Conservation (phyloP, 2,113 vertebrate species). For the Pongo abelii region DNA sequence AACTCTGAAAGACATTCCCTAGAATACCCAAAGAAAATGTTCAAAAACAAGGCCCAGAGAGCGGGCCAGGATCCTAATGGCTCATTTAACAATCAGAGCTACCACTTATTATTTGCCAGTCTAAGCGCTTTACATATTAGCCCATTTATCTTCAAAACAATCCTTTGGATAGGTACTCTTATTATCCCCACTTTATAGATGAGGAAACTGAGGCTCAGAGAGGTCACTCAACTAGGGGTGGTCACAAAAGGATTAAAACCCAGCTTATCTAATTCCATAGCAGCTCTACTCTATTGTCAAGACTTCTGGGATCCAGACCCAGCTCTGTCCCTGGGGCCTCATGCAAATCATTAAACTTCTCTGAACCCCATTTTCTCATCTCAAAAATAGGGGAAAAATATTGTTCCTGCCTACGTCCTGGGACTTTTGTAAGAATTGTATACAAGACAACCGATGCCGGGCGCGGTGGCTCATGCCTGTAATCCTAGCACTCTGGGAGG, state of each 20-base stretch:
- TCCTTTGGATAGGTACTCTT: neutral
- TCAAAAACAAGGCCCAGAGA: neutral
- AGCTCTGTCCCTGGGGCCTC: neutral
- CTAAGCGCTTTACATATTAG: neutral
- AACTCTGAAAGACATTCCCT: neutral
- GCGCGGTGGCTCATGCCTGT: no score
- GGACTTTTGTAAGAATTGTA: neutral
- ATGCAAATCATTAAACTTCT: neutral
- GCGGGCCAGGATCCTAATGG: neutral
- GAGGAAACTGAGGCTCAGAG: neutral
- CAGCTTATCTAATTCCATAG: neutral
- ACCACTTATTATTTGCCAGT: neutral
- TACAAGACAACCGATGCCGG: no score
- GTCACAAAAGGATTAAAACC: neutral
- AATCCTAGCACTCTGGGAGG: no score
- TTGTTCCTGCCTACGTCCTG: neutral
- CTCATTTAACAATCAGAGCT: neutral
- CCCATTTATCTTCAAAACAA: neutral
- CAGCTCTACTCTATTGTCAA: neutral
- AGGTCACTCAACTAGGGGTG: neutral
- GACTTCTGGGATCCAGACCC: neutral
- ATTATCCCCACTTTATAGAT: neutral
- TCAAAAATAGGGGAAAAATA: neutral
- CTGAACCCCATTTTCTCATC: neutral
- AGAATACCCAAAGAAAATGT: neutral